Conservation (phyloP, 2,888 invertebrate species). For the Ormia ochracea region DNA sequence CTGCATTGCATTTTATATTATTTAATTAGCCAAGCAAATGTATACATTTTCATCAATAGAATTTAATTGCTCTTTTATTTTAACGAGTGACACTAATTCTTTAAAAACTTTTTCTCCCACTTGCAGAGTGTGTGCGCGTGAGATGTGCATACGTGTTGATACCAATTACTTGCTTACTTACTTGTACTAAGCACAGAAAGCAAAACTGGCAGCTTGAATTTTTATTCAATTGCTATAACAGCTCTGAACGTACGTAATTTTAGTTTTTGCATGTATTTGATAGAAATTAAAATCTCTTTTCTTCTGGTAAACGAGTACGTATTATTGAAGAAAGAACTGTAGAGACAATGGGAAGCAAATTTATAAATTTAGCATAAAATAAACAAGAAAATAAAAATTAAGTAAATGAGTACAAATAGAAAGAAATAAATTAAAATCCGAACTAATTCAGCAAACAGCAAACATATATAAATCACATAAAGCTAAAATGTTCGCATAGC, state of each 20-base stretch:
- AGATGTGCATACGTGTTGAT: not conserved
- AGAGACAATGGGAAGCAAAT: constrained; percentile 47
- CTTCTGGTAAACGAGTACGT: no score
- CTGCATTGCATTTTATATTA: not conserved
- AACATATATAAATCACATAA: constrained; percentile 45
- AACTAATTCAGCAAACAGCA: constrained; percentile 58
- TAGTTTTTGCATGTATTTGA: constrained; percentile 37
- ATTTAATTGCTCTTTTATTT: constrained; percentile 6
- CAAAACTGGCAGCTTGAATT: not conserved
- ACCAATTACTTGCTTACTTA: not conserved
- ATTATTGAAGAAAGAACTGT: not conserved
- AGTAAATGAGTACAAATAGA: constrained; percentile 34
- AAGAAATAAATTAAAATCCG: constrained; percentile 30
- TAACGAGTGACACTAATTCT: constrained; percentile 6
- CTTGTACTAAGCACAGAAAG: no score
- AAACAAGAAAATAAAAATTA: constrained; percentile 37
- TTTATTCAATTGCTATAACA: not conserved
- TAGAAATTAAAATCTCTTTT: not conserved
- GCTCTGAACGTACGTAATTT: constrained; percentile 13
- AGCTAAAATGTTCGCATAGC: constrained; percentile 39
- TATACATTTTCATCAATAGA: not conserved
- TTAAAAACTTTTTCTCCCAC: not conserved
- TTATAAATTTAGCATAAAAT: constrained; percentile 52
- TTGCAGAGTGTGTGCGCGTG: not conserved
- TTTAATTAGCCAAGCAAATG: not conserved